Percentiles rank a stretch among this genome's conserved stretches.
These are phyloP conservation scores for Mimumesa dahlbomi DNA, from an alignment of 2,888 invertebrate genomes.

Conservation along the genomic window DNA sequence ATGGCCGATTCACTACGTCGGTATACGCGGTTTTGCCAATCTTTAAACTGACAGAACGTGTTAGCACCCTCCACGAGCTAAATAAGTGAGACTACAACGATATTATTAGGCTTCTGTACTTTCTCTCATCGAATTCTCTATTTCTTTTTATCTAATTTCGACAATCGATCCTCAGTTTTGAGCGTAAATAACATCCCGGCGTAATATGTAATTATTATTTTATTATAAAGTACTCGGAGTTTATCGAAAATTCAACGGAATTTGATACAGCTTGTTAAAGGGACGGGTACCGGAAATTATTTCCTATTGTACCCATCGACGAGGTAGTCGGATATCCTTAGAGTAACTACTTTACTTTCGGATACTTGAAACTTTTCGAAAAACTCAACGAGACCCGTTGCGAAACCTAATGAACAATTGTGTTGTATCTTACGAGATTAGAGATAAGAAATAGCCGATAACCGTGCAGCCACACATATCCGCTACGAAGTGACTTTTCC, in stretches of 20 bases:
- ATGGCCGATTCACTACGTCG: slow-evolving; percentile 50
- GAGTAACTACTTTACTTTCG: neutral
- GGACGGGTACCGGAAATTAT: neutral
- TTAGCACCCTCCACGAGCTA: slow-evolving; percentile 49
- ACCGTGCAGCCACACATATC: slow-evolving; percentile 28
- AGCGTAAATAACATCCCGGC: too few species aligned
- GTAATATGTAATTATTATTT: too few species aligned
- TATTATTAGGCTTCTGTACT: neutral
- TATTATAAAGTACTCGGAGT: too few species aligned
- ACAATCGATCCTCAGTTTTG: too few species aligned
- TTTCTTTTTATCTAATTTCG: neutral
- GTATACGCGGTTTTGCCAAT: slow-evolving; percentile 36
- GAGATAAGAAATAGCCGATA: slow-evolving; percentile 12
- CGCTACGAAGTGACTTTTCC: slow-evolving; percentile 33
- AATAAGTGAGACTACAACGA: slow-evolving; percentile 31
- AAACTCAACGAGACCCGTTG: too few species aligned
- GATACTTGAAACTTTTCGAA: neutral
- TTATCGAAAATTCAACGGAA: too few species aligned
- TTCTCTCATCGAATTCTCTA: neutral
- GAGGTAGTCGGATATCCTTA: neutral
- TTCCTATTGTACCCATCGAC: neutral
- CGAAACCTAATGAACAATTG: too few species aligned
- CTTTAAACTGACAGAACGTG: slow-evolving; percentile 30
- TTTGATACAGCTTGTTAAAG: neutral
- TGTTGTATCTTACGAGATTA: neutral